Base-by-base conservation (phyloP, 2,113 vertebrate species). In the Trochalopteron elliotii region DNA sequence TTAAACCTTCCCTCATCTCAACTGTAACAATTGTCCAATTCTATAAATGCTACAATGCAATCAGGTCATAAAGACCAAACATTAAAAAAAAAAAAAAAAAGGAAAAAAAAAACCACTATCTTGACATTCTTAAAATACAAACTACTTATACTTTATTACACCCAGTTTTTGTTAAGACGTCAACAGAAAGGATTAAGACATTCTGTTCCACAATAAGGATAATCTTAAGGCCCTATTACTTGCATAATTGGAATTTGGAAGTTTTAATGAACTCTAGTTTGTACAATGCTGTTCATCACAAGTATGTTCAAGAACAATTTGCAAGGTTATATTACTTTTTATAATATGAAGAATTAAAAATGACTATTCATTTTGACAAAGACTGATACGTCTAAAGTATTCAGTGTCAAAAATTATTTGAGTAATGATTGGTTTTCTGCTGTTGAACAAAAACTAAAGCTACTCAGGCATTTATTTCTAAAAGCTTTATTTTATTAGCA, bases 111-210 rank as follows among this genome's bases (percentile, higher is more conserved):
- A 6, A 0, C 3, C 4, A 5, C 28, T 27, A 20, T 28, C 27
- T 35, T 79, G 35, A 44, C 21, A 70, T 87, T 84, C 37, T 45
- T 57, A 10, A 70, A 59, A 33, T 60, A 68, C 15, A 3, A 82
- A 56, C 14, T 55, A 45, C 25, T 83, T 40, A n/a, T 1, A 81
- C 13, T 60, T 53, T 33, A 57, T 8, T 23, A 83, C 12, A 78
- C 8, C 4, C 16, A 35, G 11, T 3, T 83, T 89, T 77, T 83
- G 28, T 85, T 67, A 67, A 77, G 30, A 30, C 90, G 56, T 71
- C 89, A 88, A 74, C 44, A 89, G 37, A 45, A 83, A 87, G 22
- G 67, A 90, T 60, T 83, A 72, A 81, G 68, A 89, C 31, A 81
- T 90, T 78, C 77, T 23, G 5, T 9, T 86, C 31, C 25, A 79